Conservation (phyloP, 2,888 invertebrate genomes). For the Salpingus planirostris region DNA sequence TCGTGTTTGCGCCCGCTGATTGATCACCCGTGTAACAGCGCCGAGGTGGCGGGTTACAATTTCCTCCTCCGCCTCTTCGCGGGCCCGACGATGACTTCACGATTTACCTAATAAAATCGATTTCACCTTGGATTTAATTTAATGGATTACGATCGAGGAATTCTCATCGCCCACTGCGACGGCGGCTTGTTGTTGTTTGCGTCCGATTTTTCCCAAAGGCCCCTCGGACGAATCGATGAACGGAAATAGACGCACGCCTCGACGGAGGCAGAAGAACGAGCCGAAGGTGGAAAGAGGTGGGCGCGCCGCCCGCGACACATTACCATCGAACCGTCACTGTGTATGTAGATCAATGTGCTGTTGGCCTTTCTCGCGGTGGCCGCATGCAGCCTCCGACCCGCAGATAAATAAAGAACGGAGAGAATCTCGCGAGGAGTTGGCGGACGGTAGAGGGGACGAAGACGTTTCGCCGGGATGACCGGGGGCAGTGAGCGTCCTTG, state of each 20-base stretch:
- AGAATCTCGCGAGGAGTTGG: too few species aligned
- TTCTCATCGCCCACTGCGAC: too few species aligned
- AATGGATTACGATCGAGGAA: neutral
- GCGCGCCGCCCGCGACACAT: conserved; percentile 6
- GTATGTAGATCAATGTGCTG: conserved; percentile 24
- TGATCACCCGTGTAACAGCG: too few species aligned
- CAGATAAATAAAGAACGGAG: too few species aligned
- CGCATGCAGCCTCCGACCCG: too few species aligned
- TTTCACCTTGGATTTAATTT: conserved; percentile 1
- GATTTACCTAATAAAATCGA: neutral
- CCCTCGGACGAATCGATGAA: too few species aligned
- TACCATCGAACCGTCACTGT: conserved; percentile 7
- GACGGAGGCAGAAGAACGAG: neutral
- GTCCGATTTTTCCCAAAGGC: too few species aligned
- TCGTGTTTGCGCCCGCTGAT: too few species aligned
- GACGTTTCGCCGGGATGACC: conserved; percentile 25
- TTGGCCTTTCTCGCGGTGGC: conserved; percentile 13
- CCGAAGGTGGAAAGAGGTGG: neutral
- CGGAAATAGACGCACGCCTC: neutral
- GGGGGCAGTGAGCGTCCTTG: conserved; percentile 70
- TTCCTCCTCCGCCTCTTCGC: too few species aligned
- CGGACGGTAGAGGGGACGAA: conserved; percentile 4
- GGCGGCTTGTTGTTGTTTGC: too few species aligned
- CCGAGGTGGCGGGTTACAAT: too few species aligned
- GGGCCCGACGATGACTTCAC: neutral